Base-by-base conservation (phyloP, 2,888 invertebrate species). In the Cryptocephalus primarius region DNA sequence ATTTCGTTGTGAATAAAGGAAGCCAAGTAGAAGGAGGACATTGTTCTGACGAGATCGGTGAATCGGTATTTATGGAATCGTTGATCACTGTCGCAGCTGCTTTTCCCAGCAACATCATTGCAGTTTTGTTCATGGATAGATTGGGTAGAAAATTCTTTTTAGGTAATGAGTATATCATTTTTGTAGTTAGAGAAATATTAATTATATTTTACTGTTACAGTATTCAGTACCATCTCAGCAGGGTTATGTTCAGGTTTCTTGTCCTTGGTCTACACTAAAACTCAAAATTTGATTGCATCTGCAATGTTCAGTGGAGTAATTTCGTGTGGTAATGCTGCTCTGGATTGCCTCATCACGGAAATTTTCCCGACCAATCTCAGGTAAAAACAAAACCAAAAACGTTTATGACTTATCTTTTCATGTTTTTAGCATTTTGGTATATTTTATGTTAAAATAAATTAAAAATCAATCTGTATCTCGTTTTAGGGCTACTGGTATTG, bases 341-440 rank as follows among this genome's bases (percentile, higher is more conserved):
- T 93, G 52, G 92, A 92, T 74, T 93, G 93, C 66, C 79, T 94
- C 57, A 88, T 89, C 64, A 90, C 90, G 22, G 94, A 94, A 74
- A 86, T 93, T 51, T 93, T 92, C 69, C 93, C 93, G 33, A 93
- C 93, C 39, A 84, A 88, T 71, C 76, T 93, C 63, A 81, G 90
- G 87, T 86, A 72, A 58, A 42, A 47, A 48, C 22, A 39, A 10
- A 44, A 31, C 39, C 12, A 13, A 32, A n/a, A 33, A 31, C 31
- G 8, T 6, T 42, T 33, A 13, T 1, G 34, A 8, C 3, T 32
- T 43, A 32, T 36, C 22, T 39, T 44, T 44, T 39, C n/a, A 22
- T 22, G 22, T 22, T 22, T 22, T 22, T 22, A 6, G 22, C 6
- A 22, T 6, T 22, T 22, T 6, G 3, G 22, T 22, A 22, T 22